Evolutionary conservation across 37 sponge, comb jelly and placozoan genomes (phyloP), one percentile per base, ranked within the genome.

Genomic region (Dysidea cf. avara): DNA sequence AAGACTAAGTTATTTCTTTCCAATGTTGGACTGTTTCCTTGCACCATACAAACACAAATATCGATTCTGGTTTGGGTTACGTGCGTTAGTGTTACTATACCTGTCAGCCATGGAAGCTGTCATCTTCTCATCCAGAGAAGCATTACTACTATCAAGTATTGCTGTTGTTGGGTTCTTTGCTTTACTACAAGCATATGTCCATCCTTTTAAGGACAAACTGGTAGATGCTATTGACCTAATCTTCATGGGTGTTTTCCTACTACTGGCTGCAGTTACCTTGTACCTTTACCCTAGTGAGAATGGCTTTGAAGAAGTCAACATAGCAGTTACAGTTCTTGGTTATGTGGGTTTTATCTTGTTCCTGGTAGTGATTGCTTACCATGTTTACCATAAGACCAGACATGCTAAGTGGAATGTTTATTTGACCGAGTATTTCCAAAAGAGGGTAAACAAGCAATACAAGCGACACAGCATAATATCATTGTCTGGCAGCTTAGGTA

Each of bases 61-160:
- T 14, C 72, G 73, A 34, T 64, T 38, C 54, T 81, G 81, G 81
- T 62, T 81, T 81, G 81, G 72, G 14, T 4, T 72, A 34, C 54
- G 81, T 22, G n/a, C n/a, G n/a, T n/a, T n/a, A n/a, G n/a, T n/a
- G n/a, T 33, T 77, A 2, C 2, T 66, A 0, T 5, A 57, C 2
- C 57, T 72, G 13, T 5, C 54, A 13, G 58, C 25, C 33, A 72
- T 81, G 31, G 51, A 55, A 17, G 53, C 35, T 16, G 64, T 39
- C 20, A 52, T 58, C 2, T 30, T 66, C 32, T 12, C 37, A 17
- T 63, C 62, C 4, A 7, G 20, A 16, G 20, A 69, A 47, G 37
- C 71, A 17, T 21, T 70, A 5, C 64, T 62, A 28, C 3, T 63
- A 1, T 26, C 72, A 3, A 29, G 71, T n/a, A 36, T 64, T 18